Percentiles rank a stretch among this genome's conserved stretches.
Evolutionary conservation across 2,888 invertebrate species (phyloP).

Genomic region (Caenorhabditis wallacei): DNA sequence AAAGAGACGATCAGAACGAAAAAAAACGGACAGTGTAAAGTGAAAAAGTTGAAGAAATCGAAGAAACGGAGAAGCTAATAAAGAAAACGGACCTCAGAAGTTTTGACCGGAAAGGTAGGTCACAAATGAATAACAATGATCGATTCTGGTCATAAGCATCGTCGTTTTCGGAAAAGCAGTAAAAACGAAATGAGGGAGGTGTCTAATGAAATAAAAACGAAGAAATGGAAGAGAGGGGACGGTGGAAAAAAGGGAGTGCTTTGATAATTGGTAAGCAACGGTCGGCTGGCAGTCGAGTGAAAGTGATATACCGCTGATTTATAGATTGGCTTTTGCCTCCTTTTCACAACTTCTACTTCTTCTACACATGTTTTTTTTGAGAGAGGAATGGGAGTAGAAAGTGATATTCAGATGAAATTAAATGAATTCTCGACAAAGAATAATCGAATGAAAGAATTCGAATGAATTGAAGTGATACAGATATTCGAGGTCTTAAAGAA

Average conservation of each 20-base stretch:
- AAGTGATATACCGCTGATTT: slow-evolving; percentile 63
- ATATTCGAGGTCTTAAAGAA: background rate
- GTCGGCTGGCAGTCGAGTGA: slow-evolving; percentile 59
- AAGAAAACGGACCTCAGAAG: slow-evolving; percentile 1
- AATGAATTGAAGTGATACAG: background rate
- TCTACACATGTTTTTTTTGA: slow-evolving; percentile 23
- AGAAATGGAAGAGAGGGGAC: no score
- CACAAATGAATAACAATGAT: slow-evolving; percentile 52
- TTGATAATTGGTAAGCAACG: slow-evolving; percentile 63
- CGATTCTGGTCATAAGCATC: slow-evolving; percentile 45
- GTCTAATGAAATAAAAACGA: slow-evolving; percentile 50
- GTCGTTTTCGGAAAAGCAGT: slow-evolving; percentile 9
- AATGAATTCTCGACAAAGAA: slow-evolving; percentile 14
- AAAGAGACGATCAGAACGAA: slow-evolving; percentile 10
- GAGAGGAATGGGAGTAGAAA: slow-evolving; percentile 11
- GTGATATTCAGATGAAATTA: background rate
- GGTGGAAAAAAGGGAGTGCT: slow-evolving; percentile 21
- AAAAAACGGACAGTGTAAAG: slow-evolving; percentile 54
- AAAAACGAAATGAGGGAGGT: slow-evolving; percentile 38
- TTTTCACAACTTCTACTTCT: slow-evolving; percentile 30
- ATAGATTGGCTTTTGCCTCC: slow-evolving; percentile 50
- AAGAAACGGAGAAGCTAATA: slow-evolving; percentile 14
- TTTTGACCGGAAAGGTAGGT: slow-evolving; percentile 46
- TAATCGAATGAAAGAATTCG: background rate
- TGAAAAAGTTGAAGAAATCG: slow-evolving; percentile 24